These are phyloP conservation scores for Elegia similella DNA, from an alignment of 2,888 invertebrate species.

Conservation along the genomic window DNA sequence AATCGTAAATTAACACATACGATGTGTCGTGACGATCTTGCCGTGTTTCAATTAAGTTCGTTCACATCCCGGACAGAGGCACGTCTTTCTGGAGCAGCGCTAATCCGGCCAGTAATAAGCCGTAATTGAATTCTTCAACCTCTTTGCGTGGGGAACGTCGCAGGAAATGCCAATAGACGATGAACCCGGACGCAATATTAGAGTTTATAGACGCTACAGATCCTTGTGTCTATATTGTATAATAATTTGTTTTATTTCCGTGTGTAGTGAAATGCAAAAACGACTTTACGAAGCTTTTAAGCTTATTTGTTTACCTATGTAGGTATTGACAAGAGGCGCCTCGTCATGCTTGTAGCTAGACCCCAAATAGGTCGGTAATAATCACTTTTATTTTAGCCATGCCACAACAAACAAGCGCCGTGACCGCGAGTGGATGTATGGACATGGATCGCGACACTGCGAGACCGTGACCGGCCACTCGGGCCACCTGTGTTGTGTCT, in stretches of 20 bases:
- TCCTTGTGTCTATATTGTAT: too few species aligned
- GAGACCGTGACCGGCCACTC: neutral
- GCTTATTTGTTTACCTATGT: too few species aligned
- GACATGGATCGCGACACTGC: neutral
- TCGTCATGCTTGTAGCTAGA: too few species aligned
- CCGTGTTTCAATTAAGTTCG: neutral
- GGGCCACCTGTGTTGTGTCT: constrained; percentile 3
- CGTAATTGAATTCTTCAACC: constrained; percentile 12
- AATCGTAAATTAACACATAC: neutral
- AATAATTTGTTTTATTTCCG: too few species aligned
- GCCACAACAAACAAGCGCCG: neutral
- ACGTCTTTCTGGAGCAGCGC: constrained; percentile 5
- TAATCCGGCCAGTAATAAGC: constrained; percentile 5
- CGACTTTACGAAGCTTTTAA: too few species aligned
- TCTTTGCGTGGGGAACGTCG: constrained; percentile 3
- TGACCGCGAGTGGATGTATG: neutral
- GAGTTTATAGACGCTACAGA: too few species aligned
- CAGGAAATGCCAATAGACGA: constrained; percentile 13
- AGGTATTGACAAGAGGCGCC: too few species aligned
- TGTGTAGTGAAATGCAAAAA: too few species aligned
- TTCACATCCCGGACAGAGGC: neutral
- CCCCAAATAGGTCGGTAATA: too few species aligned
- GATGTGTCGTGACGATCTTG: neutral
- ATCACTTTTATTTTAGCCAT: constrained; percentile 2
- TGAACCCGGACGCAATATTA: too few species aligned